Conservation (phyloP, 2,113 vertebrate species). For the Todiramphus saurophagus region DNA sequence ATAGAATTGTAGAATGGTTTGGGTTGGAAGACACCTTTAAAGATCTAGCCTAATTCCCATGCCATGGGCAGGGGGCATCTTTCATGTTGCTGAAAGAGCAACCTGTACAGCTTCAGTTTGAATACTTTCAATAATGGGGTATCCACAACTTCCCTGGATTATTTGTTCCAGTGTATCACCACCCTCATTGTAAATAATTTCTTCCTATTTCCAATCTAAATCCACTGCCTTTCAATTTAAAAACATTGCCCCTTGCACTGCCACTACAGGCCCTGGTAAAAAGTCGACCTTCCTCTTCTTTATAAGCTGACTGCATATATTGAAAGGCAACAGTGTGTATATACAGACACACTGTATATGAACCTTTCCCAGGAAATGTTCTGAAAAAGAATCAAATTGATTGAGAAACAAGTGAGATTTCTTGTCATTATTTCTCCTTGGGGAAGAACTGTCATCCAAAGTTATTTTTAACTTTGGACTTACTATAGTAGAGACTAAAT, state of each 20-base stretch:
- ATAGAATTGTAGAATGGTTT: background rate
- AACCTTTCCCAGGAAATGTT: background rate
- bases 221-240: background rate
- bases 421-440: background rate
- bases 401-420: background rate
- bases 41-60: background rate
- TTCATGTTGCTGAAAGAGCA: background rate
- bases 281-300: background rate
- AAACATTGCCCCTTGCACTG: accelerated
- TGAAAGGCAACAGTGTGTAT: background rate
- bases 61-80: background rate
- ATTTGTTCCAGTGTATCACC: background rate
- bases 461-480: background rate
- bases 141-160: background rate
- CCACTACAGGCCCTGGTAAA: background rate
- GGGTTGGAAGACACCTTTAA: background rate
- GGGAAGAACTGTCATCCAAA: background rate
- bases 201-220: background rate
- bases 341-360: background rate
- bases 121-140: background rate
- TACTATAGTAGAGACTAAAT: background rate
- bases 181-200: background rate
- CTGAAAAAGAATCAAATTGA: background rate
- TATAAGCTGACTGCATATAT: background rate
- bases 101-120: background rate